These are phyloP conservation scores for Mnemiopsis leidyi DNA, from an alignment of 37 sponge, comb jelly and placozoan genomes.

Conservation along the genomic window DNA sequence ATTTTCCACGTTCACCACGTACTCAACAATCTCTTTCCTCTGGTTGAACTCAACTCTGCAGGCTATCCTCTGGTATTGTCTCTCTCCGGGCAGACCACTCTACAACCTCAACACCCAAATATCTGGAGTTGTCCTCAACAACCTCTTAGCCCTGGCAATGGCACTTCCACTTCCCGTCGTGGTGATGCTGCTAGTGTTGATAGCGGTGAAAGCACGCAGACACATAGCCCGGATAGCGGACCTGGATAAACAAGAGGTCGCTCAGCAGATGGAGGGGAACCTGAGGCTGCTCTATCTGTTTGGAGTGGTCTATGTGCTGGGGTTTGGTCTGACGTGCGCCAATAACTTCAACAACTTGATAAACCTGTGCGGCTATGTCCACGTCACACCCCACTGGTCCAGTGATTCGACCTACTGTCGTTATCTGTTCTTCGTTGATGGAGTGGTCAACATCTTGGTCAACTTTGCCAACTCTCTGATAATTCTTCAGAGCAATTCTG, in stretches of 20 bases:
- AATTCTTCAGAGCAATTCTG: not conserved
- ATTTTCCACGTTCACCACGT: not conserved
- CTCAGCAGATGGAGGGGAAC: not conserved
- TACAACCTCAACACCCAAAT: not conserved
- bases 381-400: not conserved
- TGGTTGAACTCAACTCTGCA: not conserved
- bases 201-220: not conserved
- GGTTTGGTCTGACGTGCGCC: not conserved
- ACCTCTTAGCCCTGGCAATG: not conserved
- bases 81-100: not conserved
- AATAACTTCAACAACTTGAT: not conserved
- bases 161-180: not conserved
- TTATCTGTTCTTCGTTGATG: not conserved
- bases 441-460: not conserved
- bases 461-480: not conserved
- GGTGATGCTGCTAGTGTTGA: not conserved
- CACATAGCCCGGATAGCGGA: not conserved
- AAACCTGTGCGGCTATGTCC: not conserved
- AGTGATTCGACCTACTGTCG: not conserved
- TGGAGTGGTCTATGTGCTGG: not conserved
- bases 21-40: not conserved
- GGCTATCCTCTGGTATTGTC: not conserved
- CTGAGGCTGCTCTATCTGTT: not conserved
- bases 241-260: not conserved
- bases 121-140: not conserved